These are phyloP conservation scores for Drosophila kambysellisi DNA, from an alignment of 2,888 invertebrate species.

Conservation along the genomic window DNA sequence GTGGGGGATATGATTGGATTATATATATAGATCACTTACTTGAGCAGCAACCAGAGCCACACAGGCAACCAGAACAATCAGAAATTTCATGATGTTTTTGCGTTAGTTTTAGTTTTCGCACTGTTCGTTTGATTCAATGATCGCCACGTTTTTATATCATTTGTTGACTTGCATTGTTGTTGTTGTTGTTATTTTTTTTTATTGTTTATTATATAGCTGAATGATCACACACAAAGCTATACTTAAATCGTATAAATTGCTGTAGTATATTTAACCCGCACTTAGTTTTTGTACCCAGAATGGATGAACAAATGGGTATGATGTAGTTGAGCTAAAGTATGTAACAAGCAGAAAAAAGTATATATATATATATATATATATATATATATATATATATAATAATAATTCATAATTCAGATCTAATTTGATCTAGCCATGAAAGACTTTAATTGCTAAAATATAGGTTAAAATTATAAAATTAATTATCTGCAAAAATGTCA, in stretches of 20 bases:
- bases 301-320: background rate
- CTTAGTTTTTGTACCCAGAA: background rate
- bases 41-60: conserved; percentile 57
- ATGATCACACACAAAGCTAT: conserved; percentile 30
- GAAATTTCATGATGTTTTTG: conserved; percentile 69
- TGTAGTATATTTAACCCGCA: conserved; percentile 30
- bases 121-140: conserved; percentile 50
- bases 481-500: background rate
- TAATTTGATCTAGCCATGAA: background rate
- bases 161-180: conserved; percentile 30
- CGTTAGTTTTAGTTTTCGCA: conserved; percentile 34
- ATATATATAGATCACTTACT: conserved; percentile 55
- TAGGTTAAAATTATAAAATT: background rate
- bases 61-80: conserved; percentile 63
- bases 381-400: background rate
- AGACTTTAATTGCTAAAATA: background rate
- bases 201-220: conserved; percentile 25
- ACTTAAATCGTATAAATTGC: conserved; percentile 8
- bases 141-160: conserved; percentile 66
- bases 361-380: background rate
- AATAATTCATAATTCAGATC: too few relatives aligned
- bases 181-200: conserved; percentile 4
- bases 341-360: background rate
- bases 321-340: background rate
- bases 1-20: background rate